A percentile compares a stretch with the other conserved stretches of the same genome.
These are phyloP conservation scores for Dipodomys stephensi DNA, from an alignment of 2,113 vertebrate species.

Conservation along the genomic window DNA sequence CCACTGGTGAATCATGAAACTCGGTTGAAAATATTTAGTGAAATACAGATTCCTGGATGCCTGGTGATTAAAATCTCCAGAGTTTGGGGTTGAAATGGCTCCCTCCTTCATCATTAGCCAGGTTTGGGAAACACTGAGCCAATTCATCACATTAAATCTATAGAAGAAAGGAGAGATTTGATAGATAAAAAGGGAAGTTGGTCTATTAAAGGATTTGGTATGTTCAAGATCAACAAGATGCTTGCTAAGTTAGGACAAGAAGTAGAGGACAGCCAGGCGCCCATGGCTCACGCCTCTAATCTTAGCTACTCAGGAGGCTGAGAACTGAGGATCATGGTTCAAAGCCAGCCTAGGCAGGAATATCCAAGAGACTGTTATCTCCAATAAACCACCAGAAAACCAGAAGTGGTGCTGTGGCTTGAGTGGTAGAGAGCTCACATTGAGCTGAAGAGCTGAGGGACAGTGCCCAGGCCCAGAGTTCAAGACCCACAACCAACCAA, in stretches of 20 bases:
- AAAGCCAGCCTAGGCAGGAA: no score
- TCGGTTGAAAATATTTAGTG: background rate
- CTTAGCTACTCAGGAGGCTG: no score
- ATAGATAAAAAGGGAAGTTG: background rate
- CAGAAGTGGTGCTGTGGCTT: no score
- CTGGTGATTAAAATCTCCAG: background rate
- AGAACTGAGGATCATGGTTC: no score
- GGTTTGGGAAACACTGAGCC: background rate
- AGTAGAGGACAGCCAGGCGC: no score
- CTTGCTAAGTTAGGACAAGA: background rate
- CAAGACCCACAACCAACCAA: no score
- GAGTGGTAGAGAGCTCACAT: no score
- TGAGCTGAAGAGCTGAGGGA: no score
- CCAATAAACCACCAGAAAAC: no score
- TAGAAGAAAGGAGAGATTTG: background rate
- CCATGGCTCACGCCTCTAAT: no score
- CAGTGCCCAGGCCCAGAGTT: no score
- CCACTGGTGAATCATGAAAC: background rate
- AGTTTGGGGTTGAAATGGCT: background rate
- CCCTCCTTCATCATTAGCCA: background rate
- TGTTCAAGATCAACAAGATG: background rate
- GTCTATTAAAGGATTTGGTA: background rate
- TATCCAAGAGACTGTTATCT: no score
- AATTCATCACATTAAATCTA: background rate
- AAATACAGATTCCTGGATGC: slow-evolving; percentile 7